Evolutionary conservation across 2,113 vertebrate species (phyloP).

Genomic region (Loxodonta africana): DNA sequence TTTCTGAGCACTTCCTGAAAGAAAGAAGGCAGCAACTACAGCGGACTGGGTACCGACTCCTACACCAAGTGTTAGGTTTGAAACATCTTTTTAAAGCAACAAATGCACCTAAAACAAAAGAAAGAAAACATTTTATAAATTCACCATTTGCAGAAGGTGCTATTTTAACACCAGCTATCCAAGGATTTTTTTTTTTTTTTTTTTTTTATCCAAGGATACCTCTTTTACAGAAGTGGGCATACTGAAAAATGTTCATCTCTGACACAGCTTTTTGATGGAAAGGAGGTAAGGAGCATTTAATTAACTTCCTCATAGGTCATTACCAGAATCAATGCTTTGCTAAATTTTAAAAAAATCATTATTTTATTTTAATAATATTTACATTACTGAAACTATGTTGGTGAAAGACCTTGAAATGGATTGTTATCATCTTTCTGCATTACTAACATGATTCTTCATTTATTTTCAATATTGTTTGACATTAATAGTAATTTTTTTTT

Average conservation of each 20-base stretch:
- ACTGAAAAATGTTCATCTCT: conserved; percentile 67
- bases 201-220: conserved; percentile 78
- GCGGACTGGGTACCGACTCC: not conserved
- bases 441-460: not conserved
- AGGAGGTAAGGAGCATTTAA: conserved; percentile 83
- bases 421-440: not conserved
- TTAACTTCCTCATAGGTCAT: conserved; percentile 31
- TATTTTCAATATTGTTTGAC: conserved; percentile 2
- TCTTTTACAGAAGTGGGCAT: conserved; percentile 67
- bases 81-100: conserved; percentile 75
- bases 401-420: not conserved
- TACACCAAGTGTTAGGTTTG: fast-evolving
- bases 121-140: conserved; percentile 80
- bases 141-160: conserved; percentile 41
- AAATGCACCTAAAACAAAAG: conserved; percentile 35
- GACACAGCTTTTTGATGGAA: conserved; percentile 54
- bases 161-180: conserved; percentile 78
- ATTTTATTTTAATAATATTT: conserved; percentile 23
- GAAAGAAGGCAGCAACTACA: conserved; percentile 47
- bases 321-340: not conserved
- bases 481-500: conserved; percentile 49
- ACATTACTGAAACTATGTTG: not conserved
- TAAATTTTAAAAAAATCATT: conserved; percentile 2
- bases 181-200: no score
- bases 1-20: conserved; percentile 74